Percentiles rank a stretch among this genome's conserved stretches.
Evolutionary conservation across 1,140 invertebrate species (phyloP).

Genomic region (Neomicropteryx cornuta): DNA sequence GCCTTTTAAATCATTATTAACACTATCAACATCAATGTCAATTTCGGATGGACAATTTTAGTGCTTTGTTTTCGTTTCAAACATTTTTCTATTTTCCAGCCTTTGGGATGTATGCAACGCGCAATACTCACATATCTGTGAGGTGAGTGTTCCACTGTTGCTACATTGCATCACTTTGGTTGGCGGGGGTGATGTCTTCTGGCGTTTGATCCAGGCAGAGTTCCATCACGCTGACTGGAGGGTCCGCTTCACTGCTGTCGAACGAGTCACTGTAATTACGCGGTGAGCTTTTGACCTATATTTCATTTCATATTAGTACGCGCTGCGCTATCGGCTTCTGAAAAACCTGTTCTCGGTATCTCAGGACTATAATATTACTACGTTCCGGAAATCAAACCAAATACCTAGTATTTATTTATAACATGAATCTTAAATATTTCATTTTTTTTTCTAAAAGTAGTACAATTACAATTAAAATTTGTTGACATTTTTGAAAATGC

Average conservation of each 20-base stretch:
- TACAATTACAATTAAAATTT: too few species aligned
- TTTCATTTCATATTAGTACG: too few species aligned
- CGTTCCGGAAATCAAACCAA: too few species aligned
- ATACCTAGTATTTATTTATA: too few species aligned
- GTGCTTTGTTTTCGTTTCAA: neutral
- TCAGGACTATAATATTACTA: too few species aligned
- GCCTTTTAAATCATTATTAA: neutral
- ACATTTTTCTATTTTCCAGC: slow-evolving; percentile 39
- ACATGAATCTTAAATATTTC: too few species aligned
- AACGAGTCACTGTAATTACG: slow-evolving; percentile 84
- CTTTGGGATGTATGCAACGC: slow-evolving; percentile 90
- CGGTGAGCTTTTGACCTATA: slow-evolving; percentile 27
- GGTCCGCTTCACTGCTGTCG: slow-evolving; percentile 84
- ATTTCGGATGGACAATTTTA: neutral
- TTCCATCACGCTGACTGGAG: slow-evolving; percentile 88
- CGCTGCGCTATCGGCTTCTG: too few species aligned
- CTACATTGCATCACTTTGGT: slow-evolving; percentile 91
- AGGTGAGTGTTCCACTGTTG: slow-evolving; percentile 80
- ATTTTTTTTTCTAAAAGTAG: too few species aligned
- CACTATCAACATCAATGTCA: neutral
- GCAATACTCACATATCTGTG: slow-evolving; percentile 86
- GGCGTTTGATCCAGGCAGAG: slow-evolving; percentile 85
- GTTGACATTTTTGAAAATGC: too few species aligned
- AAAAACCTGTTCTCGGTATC: too few species aligned
- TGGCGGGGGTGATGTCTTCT: slow-evolving; percentile 88